Conservation (phyloP, 2,797 vertebrate genomes). For the Leptoclinus maculatus region DNA sequence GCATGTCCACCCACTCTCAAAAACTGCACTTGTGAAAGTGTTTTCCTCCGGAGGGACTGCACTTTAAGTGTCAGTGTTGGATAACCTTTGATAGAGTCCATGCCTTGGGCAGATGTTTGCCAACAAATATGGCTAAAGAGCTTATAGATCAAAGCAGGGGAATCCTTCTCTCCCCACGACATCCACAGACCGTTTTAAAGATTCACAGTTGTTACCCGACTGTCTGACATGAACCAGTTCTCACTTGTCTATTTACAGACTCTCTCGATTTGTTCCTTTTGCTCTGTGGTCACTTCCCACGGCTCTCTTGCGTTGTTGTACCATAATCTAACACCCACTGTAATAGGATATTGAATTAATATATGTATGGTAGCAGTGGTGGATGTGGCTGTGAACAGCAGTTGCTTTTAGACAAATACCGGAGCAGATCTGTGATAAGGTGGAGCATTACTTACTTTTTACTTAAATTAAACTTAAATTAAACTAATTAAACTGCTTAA, state of each 20-base stretch:
- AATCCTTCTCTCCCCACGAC: slow-evolving; percentile 30
- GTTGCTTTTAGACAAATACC: slow-evolving; percentile 49
- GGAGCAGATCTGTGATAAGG: slow-evolving; percentile 43
- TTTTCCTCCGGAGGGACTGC: slow-evolving; percentile 36
- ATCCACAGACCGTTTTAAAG: slow-evolving; percentile 34
- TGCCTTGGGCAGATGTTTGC: slow-evolving; percentile 46
- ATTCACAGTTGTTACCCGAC: slow-evolving; percentile 11
- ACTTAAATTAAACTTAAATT: no score
- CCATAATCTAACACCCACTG: slow-evolving; percentile 49
- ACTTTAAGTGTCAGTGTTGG: slow-evolving; percentile 19
- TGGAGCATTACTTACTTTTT: slow-evolving; percentile 31
- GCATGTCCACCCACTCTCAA: slow-evolving; percentile 21
- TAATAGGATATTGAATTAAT: slow-evolving; percentile 47
- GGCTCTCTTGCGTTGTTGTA: slow-evolving; percentile 45
- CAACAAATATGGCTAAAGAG: slow-evolving; percentile 15
- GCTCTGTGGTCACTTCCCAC: slow-evolving; percentile 55
- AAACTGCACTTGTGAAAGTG: slow-evolving; percentile 20
- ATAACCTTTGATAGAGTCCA: slow-evolving; percentile 12
- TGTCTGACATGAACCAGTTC: slow-evolving; percentile 28
- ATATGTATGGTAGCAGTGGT: slow-evolving; percentile 33
- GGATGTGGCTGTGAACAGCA: slow-evolving; percentile 33
- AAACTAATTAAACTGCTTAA: slow-evolving; percentile 34
- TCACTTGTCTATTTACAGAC: slow-evolving; percentile 35
- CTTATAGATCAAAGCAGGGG: not conserved
- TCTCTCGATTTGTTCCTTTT: slow-evolving; percentile 47